Percentiles rank a stretch among this genome's conserved stretches.
Evolutionary conservation across 2,888 invertebrate species (phyloP).

Genomic region (Torymus aiolomorphi): DNA sequence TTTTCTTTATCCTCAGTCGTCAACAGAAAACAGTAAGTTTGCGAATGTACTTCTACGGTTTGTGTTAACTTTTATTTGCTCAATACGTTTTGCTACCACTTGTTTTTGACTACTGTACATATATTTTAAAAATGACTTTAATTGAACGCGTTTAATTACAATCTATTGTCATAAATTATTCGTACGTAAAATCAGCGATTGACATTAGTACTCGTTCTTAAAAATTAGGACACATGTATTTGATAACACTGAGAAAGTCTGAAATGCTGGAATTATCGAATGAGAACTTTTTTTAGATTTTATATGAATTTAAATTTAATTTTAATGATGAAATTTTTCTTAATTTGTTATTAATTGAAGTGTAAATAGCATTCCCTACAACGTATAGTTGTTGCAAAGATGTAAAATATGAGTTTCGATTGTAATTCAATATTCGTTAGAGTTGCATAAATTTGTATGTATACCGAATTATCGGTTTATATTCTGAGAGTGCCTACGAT

Average conservation of each 20-base stretch:
- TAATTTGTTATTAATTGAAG: background rate
- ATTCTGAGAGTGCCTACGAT: slow-evolving; percentile 10
- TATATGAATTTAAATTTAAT: slow-evolving; percentile 1
- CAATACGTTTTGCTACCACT: background rate
- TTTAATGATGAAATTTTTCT: background rate
- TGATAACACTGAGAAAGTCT: background rate
- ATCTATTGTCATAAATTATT: background rate
- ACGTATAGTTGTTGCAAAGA: background rate
- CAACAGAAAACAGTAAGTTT: slow-evolving; percentile 18
- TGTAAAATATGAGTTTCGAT: background rate
- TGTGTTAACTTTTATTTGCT: background rate
- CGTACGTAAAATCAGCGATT: too few relatives aligned
- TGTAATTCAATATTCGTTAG: slow-evolving; percentile 1
- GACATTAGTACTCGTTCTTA: too few relatives aligned
- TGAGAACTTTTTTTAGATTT: too few relatives aligned
- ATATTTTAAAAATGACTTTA: background rate
- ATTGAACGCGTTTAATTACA: background rate
- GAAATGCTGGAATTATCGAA: too few relatives aligned
- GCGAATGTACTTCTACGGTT: background rate
- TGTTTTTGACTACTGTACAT: background rate
- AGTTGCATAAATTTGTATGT: too few relatives aligned
- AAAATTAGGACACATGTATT: background rate
- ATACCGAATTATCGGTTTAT: background rate
- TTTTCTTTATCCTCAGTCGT: slow-evolving; percentile 7
- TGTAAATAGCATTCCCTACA: slow-evolving; percentile 36